Conservation (phyloP, 2,888 invertebrate species). For the Heliconius aoede region DNA sequence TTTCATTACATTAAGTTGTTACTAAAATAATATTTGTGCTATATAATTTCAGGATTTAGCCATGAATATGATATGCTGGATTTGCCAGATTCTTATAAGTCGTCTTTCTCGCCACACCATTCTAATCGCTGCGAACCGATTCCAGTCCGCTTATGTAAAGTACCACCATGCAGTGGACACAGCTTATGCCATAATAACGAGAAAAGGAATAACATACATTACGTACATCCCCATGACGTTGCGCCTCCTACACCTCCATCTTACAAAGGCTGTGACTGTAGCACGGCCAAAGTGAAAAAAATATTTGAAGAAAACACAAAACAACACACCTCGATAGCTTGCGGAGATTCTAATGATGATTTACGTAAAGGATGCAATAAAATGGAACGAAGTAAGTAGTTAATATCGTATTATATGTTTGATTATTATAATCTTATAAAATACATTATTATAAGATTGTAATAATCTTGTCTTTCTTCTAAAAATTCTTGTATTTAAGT, state of each 20-base stretch:
- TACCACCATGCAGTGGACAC: constrained; percentile 17
- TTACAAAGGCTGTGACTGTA: constrained; percentile 41
- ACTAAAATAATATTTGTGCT: neutral
- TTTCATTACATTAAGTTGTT: neutral
- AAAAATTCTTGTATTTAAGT: no score
- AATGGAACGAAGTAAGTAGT: constrained; percentile 10
- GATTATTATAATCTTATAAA: no score
- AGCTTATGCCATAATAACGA: neutral
- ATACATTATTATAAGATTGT: no score
- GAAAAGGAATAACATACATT: neutral
- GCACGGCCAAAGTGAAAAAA: constrained; percentile 31
- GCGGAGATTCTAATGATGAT: constrained; percentile 27
- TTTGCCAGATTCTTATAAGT: neutral
- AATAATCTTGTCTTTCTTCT: no score
- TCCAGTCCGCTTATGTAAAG: constrained; percentile 10
- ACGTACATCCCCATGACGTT: neutral
- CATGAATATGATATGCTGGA: constrained; percentile 14
- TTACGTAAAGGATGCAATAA: constrained; percentile 5
- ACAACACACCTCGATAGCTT: constrained; percentile 35
- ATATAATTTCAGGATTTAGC: constrained; percentile 13
- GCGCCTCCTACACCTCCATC: neutral
- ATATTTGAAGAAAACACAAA: constrained; percentile 34
- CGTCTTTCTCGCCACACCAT: constrained; percentile 5
- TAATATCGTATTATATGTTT: no score
- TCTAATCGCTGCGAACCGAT: constrained; percentile 1